These are phyloP conservation scores for Phoenicopterus ruber DNA, from an alignment of 2,113 vertebrate species.

Conservation along the genomic window DNA sequence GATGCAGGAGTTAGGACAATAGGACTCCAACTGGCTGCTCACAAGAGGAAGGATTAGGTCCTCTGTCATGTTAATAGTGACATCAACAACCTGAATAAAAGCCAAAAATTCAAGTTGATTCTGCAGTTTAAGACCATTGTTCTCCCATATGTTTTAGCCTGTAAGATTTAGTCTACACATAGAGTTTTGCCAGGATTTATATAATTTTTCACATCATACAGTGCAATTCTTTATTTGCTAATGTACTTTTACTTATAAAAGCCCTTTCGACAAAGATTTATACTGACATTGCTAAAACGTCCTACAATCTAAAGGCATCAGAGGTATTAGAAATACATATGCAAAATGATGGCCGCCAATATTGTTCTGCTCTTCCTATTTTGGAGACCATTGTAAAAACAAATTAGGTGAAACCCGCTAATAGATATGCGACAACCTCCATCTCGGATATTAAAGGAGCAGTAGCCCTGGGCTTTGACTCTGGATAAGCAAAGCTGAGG, in stretches of 20 bases:
- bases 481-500: not conserved
- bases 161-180: not conserved
- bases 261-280: not conserved
- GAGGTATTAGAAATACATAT: not conserved
- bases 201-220: not conserved
- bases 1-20: not conserved
- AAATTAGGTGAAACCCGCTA: not conserved
- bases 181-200: not conserved
- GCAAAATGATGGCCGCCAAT: not conserved
- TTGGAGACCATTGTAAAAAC: not conserved
- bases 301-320: not conserved
- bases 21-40: not conserved
- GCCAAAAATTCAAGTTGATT: conserved; percentile 57
- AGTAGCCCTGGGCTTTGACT: not conserved
- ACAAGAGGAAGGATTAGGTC: conserved; percentile 50
- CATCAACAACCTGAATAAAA: conserved; percentile 56
- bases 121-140: conserved; percentile 47
- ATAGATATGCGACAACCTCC: not conserved
- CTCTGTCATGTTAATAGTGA: conserved; percentile 44
- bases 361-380: not conserved
- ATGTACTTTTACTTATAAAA: not conserved
- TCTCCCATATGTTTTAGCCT: not conserved
- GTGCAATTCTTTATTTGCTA: not conserved
- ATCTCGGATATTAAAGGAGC: not conserved
- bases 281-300: not conserved